phyloP scores from a whole-genome alignment of 2,113 vertebrate species.

The Cinclus cinclus region DNA sequence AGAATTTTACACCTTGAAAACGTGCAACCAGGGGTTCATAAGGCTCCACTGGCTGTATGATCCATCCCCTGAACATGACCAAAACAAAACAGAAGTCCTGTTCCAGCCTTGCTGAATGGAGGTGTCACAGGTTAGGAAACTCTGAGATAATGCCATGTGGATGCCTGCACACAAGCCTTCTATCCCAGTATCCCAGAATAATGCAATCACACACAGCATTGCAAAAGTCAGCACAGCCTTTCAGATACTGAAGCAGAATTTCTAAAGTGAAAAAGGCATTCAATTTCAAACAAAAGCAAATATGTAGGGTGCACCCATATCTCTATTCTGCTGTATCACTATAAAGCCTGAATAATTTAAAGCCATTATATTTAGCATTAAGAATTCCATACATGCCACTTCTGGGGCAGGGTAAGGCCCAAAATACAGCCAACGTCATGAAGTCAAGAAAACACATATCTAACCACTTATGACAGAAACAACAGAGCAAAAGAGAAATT shows the following conservation, averaged over 20 bases:
- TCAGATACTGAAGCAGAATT: not conserved
- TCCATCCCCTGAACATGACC: not conserved
- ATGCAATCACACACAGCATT: not conserved
- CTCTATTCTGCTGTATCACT: not conserved
- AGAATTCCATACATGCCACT: not conserved
- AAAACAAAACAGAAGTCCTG: not conserved
- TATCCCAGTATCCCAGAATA: not conserved
- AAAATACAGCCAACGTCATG: not conserved
- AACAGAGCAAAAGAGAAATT: not conserved
- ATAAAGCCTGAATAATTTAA: not conserved
- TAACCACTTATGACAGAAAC: not conserved
- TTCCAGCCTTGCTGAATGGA: not conserved
- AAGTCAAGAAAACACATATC: not conserved
- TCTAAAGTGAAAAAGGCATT: not conserved
- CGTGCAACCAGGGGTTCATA: fast-evolving
- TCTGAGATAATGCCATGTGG: not conserved
- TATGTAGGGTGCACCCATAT: not conserved
- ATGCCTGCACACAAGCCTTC: not conserved
- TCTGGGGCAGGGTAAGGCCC: not conserved
- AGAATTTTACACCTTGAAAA: not conserved
- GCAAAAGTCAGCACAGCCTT: not conserved
- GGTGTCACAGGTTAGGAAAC: not conserved
- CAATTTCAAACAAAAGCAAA: not conserved
- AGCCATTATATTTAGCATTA: not conserved
- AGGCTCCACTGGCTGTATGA: not conserved